These are phyloP conservation scores for Linurgus olivaceus DNA, from an alignment of 2,797 vertebrate genomes.

Conservation along the genomic window DNA sequence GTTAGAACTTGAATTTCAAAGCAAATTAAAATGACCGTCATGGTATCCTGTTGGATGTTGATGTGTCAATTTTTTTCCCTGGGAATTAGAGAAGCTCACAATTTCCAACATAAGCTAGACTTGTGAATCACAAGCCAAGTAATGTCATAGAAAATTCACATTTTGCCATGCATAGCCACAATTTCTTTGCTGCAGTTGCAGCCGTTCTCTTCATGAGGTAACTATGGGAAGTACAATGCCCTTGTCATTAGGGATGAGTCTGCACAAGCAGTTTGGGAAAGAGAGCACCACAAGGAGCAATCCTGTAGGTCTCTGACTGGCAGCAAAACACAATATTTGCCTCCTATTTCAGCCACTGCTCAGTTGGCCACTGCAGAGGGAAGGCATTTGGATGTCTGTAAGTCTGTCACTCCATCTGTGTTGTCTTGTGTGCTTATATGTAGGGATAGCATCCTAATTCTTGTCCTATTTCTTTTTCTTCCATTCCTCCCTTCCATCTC, in stretches of 20 bases:
- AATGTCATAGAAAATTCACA: neutral
- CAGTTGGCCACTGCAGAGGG: neutral
- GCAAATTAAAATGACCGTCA: neutral
- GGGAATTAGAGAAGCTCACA: accelerated
- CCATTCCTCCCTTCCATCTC: neutral
- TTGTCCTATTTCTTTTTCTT: neutral
- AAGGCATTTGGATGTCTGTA: neutral
- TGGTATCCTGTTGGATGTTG: accelerated
- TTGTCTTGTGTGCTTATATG: neutral
- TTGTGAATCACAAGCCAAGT: neutral
- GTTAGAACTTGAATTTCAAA: neutral
- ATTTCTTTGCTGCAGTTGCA: neutral
- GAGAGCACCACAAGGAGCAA: accelerated
- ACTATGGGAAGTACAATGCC: neutral
- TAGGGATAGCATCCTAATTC: neutral
- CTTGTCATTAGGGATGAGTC: accelerated
- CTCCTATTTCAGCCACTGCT: neutral
- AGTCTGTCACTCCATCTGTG: neutral
- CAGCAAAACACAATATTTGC: neutral
- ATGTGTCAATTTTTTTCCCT: neutral
- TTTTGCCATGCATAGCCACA: neutral
- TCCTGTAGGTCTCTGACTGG: neutral
- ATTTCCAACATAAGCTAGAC: neutral
- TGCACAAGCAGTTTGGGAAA: neutral
- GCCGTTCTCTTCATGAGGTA: neutral